Conservation (phyloP, 2,888 invertebrate species). For the Eupithecia vulgata region DNA sequence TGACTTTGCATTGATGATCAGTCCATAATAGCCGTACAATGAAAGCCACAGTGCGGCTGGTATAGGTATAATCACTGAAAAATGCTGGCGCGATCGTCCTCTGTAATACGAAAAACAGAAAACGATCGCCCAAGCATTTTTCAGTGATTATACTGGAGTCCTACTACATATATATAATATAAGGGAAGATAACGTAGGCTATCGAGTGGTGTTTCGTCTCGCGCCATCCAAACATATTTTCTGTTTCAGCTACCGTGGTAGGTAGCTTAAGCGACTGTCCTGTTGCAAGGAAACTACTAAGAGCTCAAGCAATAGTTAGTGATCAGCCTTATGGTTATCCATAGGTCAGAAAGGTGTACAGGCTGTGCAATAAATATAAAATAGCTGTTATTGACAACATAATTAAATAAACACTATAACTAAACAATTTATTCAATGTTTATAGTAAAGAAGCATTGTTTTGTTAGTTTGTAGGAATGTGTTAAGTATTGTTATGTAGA, state of each 20-base stretch:
- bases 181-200: too few relatives aligned
- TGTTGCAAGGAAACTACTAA: neutral
- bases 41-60: neutral
- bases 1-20: neutral
- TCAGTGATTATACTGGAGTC: too few relatives aligned
- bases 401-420: neutral
- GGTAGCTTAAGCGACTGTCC: neutral
- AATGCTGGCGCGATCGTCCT: too few relatives aligned
- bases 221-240: neutral
- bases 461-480: constrained; percentile 19
- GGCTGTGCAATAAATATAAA: neutral
- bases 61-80: too few relatives aligned
- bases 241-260: neutral
- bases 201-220: neutral
- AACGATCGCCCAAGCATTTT: too few relatives aligned
- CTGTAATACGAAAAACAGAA: too few relatives aligned
- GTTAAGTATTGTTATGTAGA: constrained; percentile 4
- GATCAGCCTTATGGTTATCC: neutral
- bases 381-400: neutral
- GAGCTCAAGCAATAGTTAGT: neutral
- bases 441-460: constrained; percentile 12
- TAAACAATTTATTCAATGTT: neutral
- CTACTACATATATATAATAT: too few relatives aligned
- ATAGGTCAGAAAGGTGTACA: neutral
- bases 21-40: neutral